phyloP scores from a whole-genome alignment of 2,113 vertebrate species.

The Plestiodon gilberti region DNA sequence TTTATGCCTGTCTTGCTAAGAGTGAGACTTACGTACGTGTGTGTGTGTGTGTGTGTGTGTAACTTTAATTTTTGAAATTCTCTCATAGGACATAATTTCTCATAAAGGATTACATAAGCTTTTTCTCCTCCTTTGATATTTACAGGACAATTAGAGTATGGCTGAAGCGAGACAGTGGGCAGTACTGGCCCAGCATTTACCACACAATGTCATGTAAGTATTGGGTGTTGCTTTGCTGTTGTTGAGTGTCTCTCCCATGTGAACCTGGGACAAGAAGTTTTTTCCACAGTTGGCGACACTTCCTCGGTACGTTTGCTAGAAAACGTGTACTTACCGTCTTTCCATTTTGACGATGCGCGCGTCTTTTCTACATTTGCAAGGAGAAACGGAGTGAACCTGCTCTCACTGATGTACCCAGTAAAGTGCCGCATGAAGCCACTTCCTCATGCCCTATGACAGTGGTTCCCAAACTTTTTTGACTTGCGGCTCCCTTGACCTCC shows the following conservation, averaged over 20 bases:
- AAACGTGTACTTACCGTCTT: not conserved
- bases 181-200: slow-evolving; percentile 97
- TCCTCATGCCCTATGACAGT: not conserved
- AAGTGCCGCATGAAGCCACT: not conserved
- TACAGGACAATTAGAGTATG: slow-evolving; percentile 92
- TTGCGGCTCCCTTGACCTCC: too few relatives aligned
- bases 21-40: too few relatives aligned
- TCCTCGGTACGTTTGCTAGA: too few relatives aligned
- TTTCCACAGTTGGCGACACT: too few relatives aligned
- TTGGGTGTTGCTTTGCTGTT: not conserved
- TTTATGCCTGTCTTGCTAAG: too few relatives aligned
- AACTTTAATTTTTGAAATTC: not conserved
- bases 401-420: not conserved
- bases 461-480: too few relatives aligned
- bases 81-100: not conserved
- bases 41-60: not conserved
- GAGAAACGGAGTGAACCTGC: not conserved
- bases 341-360: not conserved
- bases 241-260: not conserved
- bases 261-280: not conserved
- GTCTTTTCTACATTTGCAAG: not conserved
- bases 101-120: not conserved
- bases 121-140: not conserved
- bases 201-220: slow-evolving; percentile 94
- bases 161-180: slow-evolving; percentile 96